Base-by-base conservation (phyloP, 2,888 invertebrate species). In the Fabriciana adippe region DNA sequence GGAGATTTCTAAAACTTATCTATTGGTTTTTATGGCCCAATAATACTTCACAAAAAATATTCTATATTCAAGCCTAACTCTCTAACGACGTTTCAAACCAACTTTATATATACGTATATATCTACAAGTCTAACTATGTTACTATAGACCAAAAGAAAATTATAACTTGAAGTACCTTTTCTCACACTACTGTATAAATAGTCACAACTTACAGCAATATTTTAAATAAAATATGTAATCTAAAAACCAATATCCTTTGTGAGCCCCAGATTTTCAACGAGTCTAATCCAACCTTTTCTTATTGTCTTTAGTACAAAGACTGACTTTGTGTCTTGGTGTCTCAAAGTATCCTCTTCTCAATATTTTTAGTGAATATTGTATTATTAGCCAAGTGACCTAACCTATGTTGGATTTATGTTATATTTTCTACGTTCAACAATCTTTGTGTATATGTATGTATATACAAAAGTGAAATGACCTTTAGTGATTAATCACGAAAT, bases 321-420 rank as follows among this genome's bases (percentile, higher is more conserved):
- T 72, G 76, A 74, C 78, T 79, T 75, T 73, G 73, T 76, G 79
- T 78, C 78, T 82, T 80, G 82, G 86, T 87, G 85, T 86, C 85
- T 84, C 83, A 84, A 84, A 85, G 83, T 80, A 79, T 78, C 80
- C 83, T 26, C 80, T 80, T 82, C 84, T 84, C 81, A 85, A 88
- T 86, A 81, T 85, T 80, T 81, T 83, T 82, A 79, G 76, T 73
- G 75, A 73, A 74, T 68, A 73, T 57, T 74, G 73, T 72, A 70
- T 73, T 73, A 70, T 70, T 70, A 55, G 53, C 66, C 62, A 45
- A 61, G 55, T 50, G 62, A 62, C 61, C 51, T 47, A 26, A 26
- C 48, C 6, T 45, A 6, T 59, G n/a, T 59, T 47, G 47, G 21
- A n/a, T 26, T 47, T 59, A 21, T n/a, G 15, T 45, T 0, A 4